A percentile compares a stretch with the other conserved stretches of the same genome.
Conservation (phyloP, 2,797 vertebrate species). For the Bradypodion ventrale region DNA sequence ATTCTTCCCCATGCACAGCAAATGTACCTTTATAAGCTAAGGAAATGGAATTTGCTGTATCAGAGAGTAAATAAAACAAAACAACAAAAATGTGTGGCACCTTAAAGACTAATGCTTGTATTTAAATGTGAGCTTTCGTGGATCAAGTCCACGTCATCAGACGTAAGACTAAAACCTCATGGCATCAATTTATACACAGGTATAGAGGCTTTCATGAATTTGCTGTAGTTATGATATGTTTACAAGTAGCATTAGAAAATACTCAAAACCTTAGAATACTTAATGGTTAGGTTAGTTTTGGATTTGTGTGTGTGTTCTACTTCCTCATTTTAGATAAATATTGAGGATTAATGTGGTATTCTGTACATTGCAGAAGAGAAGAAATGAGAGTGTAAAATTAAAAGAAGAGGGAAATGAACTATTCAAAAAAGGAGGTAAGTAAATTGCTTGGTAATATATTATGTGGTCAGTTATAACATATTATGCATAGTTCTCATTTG, state of each 20-base stretch:
- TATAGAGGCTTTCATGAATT: neutral
- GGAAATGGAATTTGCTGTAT: neutral
- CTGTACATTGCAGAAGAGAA: conserved; percentile 77
- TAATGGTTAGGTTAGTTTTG: neutral
- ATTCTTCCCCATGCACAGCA: neutral
- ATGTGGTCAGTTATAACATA: neutral
- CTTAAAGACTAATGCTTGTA: too few species aligned
- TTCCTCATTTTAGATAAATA: conserved; percentile 55
- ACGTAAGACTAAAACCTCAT: too few species aligned
- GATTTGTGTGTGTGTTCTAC: conserved; percentile 2
- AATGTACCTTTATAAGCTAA: neutral
- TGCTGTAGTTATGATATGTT: neutral
- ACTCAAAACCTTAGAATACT: neutral
- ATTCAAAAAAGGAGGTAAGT: conserved; percentile 82
- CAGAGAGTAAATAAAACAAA: too few species aligned
- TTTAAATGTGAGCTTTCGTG: too few species aligned
- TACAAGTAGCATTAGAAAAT: neutral
- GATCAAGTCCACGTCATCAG: too few species aligned
- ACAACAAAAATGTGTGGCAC: too few species aligned
- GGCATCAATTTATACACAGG: too few species aligned
- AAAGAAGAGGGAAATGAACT: conserved; percentile 83
- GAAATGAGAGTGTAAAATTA: conserved; percentile 75
- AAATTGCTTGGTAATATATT: neutral
- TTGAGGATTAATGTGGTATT: conserved; percentile 51
- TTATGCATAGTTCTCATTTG: neutral